phyloP scores from a whole-genome alignment of 1,140 invertebrate genomes.

The Temnothorax curvispinosus region DNA sequence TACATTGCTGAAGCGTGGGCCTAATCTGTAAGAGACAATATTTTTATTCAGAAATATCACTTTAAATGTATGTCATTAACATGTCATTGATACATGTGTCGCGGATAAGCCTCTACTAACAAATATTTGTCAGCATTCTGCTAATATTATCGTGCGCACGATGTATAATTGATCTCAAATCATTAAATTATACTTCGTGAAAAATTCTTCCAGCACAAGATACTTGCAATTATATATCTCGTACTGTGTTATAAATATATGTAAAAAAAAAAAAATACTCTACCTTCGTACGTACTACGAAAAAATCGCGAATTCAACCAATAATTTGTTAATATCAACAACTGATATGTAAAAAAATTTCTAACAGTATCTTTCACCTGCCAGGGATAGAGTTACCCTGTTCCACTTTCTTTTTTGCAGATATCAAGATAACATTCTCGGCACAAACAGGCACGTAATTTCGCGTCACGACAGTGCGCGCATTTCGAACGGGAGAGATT shows the following conservation, averaged over 20 bases:
- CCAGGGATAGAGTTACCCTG: conserved; percentile 3
- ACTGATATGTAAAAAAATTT: neutral
- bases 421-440: neutral
- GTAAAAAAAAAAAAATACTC: neutral
- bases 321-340: neutral
- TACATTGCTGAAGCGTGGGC: conserved; percentile 41
- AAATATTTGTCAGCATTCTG: neutral
- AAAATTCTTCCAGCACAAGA: neutral
- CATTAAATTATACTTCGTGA: conserved; percentile 1
- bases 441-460: neutral
- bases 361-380: conserved; percentile 8
- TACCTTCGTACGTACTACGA: neutral
- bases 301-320: neutral
- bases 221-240: neutral
- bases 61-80: neutral
- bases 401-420: conserved; percentile 9
- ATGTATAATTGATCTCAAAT: neutral
- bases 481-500: conserved; percentile 17
- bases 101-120: neutral
- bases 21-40: conserved; percentile 61
- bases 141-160: neutral
- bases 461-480: neutral
- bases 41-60: neutral
- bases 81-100: neutral
- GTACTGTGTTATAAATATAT: neutral